A percentile compares a stretch with the other conserved stretches of the same genome.
Evolutionary conservation across 2,113 vertebrate genomes (phyloP).

Genomic region (Strix aluco): DNA sequence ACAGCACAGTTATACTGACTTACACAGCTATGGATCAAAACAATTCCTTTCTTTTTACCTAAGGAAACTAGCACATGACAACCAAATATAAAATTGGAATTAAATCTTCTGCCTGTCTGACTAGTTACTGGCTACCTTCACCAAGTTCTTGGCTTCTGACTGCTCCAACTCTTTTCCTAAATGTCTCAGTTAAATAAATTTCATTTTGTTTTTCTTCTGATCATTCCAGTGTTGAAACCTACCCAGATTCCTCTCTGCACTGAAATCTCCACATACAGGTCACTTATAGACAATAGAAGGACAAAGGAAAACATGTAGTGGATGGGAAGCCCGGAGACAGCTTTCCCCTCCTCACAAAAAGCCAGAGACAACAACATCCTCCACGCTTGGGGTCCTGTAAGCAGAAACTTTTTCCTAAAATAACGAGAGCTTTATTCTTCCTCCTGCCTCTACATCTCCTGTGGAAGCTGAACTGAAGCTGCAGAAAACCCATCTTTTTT

Average conservation of each 20-base stretch:
- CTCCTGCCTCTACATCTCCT: not conserved
- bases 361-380: not conserved
- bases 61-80: not conserved
- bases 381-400: not conserved
- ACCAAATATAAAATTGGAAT: not conserved
- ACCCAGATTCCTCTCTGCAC: not conserved
- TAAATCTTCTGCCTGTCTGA: not conserved
- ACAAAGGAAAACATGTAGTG: accelerated
- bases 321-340: not conserved
- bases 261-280: not conserved
- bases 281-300: accelerated
- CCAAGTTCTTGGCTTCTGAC: not conserved
- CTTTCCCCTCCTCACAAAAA: not conserved
- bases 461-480: not conserved
- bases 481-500: not conserved
- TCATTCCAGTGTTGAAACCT: not conserved
- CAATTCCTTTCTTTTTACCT: not conserved
- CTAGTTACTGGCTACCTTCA: not conserved
- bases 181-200: not conserved
- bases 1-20: not conserved
- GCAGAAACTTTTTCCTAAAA: not conserved
- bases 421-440: not conserved
- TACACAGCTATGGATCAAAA: not conserved
- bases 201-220: not conserved
- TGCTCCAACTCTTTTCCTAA: not conserved